A percentile compares a stretch with the other conserved stretches of the same genome.
phyloP scores from a whole-genome alignment of 2,888 invertebrate species.

The Campaea margaritaria region DNA sequence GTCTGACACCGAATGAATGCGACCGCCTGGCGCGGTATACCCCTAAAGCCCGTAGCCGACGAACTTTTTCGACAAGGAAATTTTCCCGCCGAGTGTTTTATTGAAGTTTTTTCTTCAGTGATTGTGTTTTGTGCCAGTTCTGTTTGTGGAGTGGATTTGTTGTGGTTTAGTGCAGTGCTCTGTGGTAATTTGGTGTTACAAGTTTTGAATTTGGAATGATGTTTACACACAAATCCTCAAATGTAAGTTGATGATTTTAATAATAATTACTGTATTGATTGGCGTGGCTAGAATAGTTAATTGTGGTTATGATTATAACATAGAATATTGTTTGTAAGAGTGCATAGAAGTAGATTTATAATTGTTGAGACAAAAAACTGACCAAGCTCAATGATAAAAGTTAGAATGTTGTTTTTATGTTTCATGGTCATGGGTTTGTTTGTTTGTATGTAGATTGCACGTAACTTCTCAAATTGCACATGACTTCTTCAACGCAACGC shows the following conservation, averaged over 20 bases:
- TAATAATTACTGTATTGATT: not conserved
- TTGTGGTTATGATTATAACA: too few species aligned
- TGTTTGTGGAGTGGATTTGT: conserved; percentile 59
- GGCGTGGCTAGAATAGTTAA: too few species aligned
- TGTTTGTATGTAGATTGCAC: too few species aligned
- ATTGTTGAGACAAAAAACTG: too few species aligned
- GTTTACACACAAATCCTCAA: conserved; percentile 35
- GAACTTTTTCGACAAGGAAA: conserved; percentile 75
- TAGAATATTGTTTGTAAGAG: not conserved
- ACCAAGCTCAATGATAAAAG: too few species aligned
- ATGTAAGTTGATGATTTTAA: conserved; percentile 42
- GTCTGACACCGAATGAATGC: conserved; percentile 53
- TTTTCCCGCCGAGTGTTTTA: conserved; percentile 71
- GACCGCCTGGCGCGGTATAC: conserved; percentile 55
- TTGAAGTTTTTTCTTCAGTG: conserved; percentile 48
- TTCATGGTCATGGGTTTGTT: too few species aligned
- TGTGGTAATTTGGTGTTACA: conserved; percentile 56
- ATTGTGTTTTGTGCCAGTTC: conserved; percentile 59
- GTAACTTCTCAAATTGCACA: too few species aligned
- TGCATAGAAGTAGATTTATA: too few species aligned
- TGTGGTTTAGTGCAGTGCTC: conserved; percentile 46
- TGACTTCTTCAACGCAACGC: too few species aligned
- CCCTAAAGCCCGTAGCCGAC: conserved; percentile 41
- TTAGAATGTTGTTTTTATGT: too few species aligned
- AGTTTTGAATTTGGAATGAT: conserved; percentile 54